A percentile compares a stretch with the other conserved stretches of the same genome.
Evolutionary conservation across 2,113 vertebrate genomes (phyloP).

Genomic region (Neotragus moschatus): DNA sequence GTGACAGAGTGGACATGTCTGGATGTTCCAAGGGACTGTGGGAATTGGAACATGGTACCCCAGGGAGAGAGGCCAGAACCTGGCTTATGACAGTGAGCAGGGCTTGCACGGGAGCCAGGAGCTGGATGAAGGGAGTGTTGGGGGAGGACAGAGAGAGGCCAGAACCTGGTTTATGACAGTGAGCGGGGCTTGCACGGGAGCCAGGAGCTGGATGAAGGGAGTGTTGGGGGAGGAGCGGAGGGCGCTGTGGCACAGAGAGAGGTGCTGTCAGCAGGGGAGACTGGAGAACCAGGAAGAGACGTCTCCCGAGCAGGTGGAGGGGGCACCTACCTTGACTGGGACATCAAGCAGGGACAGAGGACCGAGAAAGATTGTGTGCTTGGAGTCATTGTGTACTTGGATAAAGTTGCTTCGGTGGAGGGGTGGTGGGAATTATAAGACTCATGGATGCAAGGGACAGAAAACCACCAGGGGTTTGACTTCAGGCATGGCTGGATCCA

Average conservation of each 20-base stretch:
- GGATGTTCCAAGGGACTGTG: neutral
- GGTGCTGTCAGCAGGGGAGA: accelerated
- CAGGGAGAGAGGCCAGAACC: neutral
- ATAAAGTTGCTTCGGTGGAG: neutral
- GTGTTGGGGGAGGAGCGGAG: neutral
- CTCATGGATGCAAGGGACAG: neutral
- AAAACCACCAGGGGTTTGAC: neutral
- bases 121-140: neutral
- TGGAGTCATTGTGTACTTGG: neutral
- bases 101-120: neutral
- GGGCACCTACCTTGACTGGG: neutral
- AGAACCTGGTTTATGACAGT: neutral
- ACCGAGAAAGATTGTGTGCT: neutral
- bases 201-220: neutral
- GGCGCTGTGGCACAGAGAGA: neutral
- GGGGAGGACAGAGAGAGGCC: neutral
- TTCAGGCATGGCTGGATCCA: neutral
- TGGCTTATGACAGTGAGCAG: neutral
- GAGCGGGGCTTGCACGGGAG: neutral
- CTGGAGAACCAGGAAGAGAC: neutral
- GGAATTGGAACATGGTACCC: too few relatives aligned
- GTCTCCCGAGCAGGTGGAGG: neutral
- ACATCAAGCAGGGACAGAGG: neutral
- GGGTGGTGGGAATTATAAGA: neutral
- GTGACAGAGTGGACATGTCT: neutral